Percentiles rank a stretch among this genome's conserved stretches.
Conservation (phyloP, 2,888 invertebrate genomes). For the Theodoxus fluviatilis region DNA sequence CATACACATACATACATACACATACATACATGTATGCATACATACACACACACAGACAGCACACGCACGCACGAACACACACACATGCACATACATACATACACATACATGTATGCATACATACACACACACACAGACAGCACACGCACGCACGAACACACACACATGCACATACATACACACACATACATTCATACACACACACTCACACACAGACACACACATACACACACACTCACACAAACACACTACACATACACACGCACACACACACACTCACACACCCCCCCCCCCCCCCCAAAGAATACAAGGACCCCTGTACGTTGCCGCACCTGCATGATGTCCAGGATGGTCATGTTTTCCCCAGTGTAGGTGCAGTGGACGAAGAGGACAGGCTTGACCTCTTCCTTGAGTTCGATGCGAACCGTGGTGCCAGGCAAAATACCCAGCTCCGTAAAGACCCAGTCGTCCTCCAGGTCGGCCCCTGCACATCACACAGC, state of each 20-base stretch:
- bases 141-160: too few species aligned
- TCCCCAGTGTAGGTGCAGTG: slow-evolving; percentile 52
- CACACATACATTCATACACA: too few species aligned
- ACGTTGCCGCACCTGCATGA: slow-evolving; percentile 36
- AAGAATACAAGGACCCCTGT: slow-evolving; percentile 43
- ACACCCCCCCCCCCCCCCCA: slow-evolving; percentile 38
- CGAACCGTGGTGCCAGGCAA: slow-evolving; percentile 58
- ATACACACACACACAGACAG: too few species aligned
- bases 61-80: not conserved
- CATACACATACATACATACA: slow-evolving; percentile 6
- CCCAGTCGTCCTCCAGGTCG: slow-evolving; percentile 59
- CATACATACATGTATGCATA: not conserved
- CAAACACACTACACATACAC: not conserved
- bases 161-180: too few species aligned
- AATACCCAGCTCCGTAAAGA: slow-evolving; percentile 61
- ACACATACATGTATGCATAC: too few species aligned
- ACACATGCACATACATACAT: slow-evolving; percentile 22
- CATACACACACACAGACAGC: not conserved
- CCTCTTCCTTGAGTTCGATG: slow-evolving; percentile 56
- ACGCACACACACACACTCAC: not conserved
- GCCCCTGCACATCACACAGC: slow-evolving; percentile 58
- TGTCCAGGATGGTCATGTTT: slow-evolving; percentile 47
- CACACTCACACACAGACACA: too few species aligned
- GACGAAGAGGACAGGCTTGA: slow-evolving; percentile 58
- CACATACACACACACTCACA: not conserved